Conservation (phyloP, 1,140 invertebrate species). For the Heliconius hermathena region DNA sequence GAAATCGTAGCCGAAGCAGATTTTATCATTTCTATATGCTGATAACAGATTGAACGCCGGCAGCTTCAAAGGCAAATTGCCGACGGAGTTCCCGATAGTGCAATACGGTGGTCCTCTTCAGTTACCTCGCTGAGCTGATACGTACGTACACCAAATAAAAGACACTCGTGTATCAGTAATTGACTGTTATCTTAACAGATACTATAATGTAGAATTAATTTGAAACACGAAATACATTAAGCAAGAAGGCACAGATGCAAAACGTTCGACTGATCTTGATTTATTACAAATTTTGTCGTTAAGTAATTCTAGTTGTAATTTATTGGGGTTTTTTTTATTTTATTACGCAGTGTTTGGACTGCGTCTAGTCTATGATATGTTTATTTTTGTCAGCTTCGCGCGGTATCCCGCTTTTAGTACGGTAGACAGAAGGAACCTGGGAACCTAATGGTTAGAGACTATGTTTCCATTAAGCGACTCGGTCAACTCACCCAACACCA, state of each 20-base stretch:
- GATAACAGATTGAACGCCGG: conserved; percentile 72
- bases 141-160: conserved; percentile 38
- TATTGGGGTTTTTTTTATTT: background rate
- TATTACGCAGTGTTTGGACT: too few relatives aligned
- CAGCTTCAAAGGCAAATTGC: conserved; percentile 78
- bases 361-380: too few relatives aligned
- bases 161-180: conserved; percentile 32
- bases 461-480: too few relatives aligned
- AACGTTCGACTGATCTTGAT: background rate
- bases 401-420: too few relatives aligned
- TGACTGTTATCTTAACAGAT: conserved; percentile 39
- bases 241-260: conserved; percentile 6
- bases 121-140: conserved; percentile 28
- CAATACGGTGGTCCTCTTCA: conserved; percentile 60
- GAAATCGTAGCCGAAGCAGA: conserved; percentile 67
- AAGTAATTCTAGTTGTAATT: background rate
- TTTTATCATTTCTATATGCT: conserved; percentile 75
- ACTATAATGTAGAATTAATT: conserved; percentile 38
- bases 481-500: too few relatives aligned
- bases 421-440: too few relatives aligned
- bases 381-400: too few relatives aligned
- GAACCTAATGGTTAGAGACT: too few relatives aligned
- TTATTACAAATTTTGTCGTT: background rate
- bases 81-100: conserved; percentile 56
- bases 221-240: conserved; percentile 34